Conservation (phyloP, 2,888 invertebrate genomes). For the Leistus spinibarbis region DNA sequence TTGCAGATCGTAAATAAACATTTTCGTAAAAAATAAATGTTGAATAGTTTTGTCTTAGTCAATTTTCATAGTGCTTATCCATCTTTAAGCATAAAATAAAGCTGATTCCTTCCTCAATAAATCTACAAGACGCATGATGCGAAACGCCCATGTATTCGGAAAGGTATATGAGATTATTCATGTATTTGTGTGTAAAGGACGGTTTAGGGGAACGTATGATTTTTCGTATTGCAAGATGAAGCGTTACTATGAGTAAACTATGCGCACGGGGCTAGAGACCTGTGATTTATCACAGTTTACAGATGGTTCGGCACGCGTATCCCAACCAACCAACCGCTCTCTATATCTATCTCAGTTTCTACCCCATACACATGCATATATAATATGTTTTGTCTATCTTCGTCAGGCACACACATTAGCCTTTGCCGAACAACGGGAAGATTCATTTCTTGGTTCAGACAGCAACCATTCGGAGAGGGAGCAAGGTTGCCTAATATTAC, state of each 20-base stretch:
- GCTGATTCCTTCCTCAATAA: constrained; percentile 24
- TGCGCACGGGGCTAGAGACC: background rate
- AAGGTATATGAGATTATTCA: background rate
- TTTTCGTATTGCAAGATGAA: constrained; percentile 4
- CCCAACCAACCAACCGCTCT: background rate
- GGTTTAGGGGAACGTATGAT: background rate
- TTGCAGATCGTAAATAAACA: background rate
- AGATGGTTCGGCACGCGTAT: constrained; percentile 5
- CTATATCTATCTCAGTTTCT: background rate
- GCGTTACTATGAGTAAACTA: constrained; percentile 10
- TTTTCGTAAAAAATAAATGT: background rate
- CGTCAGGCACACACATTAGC: background rate
- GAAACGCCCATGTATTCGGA: background rate
- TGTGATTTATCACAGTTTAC: constrained; percentile 9
- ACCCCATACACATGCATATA: background rate
- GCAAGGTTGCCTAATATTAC: background rate
- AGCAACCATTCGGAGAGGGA: background rate
- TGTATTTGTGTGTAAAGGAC: background rate
- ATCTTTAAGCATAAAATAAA: constrained; percentile 18
- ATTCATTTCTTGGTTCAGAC: constrained; percentile 3
- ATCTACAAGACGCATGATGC: constrained; percentile 1
- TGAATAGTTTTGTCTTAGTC: background rate
- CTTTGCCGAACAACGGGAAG: background rate
- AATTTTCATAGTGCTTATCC: constrained; percentile 27
- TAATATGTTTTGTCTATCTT: background rate